Evolutionary conservation across 2,888 invertebrate species (phyloP).

Genomic region (Caenorhabditis drosophilae): DNA sequence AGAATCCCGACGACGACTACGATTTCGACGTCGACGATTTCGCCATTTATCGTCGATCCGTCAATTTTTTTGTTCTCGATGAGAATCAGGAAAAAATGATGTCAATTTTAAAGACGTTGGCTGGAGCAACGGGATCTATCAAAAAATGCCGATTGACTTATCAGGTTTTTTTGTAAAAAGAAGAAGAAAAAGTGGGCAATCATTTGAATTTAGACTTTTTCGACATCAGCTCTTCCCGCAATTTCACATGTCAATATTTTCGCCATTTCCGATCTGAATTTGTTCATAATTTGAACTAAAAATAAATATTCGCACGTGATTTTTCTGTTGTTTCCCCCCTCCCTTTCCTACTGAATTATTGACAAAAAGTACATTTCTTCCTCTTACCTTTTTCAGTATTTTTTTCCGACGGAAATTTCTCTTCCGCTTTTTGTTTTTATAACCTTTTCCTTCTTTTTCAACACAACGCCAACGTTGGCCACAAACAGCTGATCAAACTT

Average conservation of each 20-base stretch:
- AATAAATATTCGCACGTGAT: too few relatives aligned
- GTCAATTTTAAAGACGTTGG: slow-evolving; percentile 11
- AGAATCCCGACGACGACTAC: slow-evolving; percentile 37
- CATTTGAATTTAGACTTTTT: too few relatives aligned
- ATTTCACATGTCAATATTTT: slow-evolving; percentile 12
- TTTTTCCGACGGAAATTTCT: background rate
- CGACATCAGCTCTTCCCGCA: slow-evolving; percentile 21
- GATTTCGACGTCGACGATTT: slow-evolving; percentile 25
- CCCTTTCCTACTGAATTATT: too few relatives aligned
- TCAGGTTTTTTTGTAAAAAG: too few relatives aligned
- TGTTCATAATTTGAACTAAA: background rate
- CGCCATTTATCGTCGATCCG: slow-evolving; percentile 31
- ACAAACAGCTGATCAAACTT: too few relatives aligned
- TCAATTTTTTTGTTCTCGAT: slow-evolving; percentile 22
- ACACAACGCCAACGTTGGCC: too few relatives aligned
- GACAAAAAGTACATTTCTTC: too few relatives aligned
- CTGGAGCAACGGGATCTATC: slow-evolving; percentile 10
- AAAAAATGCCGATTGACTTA: slow-evolving; percentile 12
- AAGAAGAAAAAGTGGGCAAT: too few relatives aligned
- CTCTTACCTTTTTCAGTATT: background rate
- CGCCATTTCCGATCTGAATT: slow-evolving; percentile 14
- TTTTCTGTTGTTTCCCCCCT: too few relatives aligned
- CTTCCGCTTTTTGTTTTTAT: too few relatives aligned
- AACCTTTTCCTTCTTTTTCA: too few relatives aligned
- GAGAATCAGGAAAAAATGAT: slow-evolving; percentile 5